Evolutionary conservation across 2,888 invertebrate genomes (phyloP).

Genomic region (Noctuana brunneofusca): DNA sequence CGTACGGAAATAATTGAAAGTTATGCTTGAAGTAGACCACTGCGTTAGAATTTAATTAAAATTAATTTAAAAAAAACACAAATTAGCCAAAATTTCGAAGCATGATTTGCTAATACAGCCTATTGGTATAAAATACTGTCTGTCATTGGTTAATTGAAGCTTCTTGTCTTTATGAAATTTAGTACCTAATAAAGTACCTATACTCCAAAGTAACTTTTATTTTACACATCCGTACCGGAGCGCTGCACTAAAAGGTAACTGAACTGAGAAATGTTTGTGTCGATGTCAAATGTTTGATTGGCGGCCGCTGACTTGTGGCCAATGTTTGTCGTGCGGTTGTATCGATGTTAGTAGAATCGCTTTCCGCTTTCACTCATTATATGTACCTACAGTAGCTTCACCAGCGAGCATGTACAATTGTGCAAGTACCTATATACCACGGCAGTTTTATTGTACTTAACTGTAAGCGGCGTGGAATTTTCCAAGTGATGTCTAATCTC

Average conservation of each 20-base stretch:
- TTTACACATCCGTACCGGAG: conserved; percentile 77
- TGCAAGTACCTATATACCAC: neutral
- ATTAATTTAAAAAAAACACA: conserved; percentile 42
- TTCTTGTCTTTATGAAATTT: conserved; percentile 71
- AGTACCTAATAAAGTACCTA: conserved; percentile 82
- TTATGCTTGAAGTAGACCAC: conserved; percentile 72
- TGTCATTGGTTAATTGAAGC: conserved; percentile 59
- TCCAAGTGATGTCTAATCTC: neutral
- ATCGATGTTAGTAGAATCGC: conserved; percentile 68
- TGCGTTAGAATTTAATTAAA: conserved; percentile 53
- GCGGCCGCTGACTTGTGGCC: conserved; percentile 40
- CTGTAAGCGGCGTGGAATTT: conserved; percentile 4
- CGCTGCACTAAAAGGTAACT: conserved; percentile 76
- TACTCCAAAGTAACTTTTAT: conserved; percentile 82
- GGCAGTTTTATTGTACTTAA: conserved; percentile 1
- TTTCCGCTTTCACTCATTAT: conserved; percentile 67
- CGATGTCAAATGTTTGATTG: conserved; percentile 54
- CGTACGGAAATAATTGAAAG: conserved; percentile 52
- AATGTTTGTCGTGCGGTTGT: conserved; percentile 70
- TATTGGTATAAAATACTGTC: conserved; percentile 40
- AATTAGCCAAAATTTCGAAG: conserved; percentile 47
- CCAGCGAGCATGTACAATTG: conserved; percentile 39
- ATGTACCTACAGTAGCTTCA: conserved; percentile 47
- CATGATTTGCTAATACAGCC: conserved; percentile 59
- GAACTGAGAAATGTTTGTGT: conserved; percentile 59